phyloP scores from a whole-genome alignment of 53 echinoderm and acorn worm species.

The Antedon mediterranea region DNA sequence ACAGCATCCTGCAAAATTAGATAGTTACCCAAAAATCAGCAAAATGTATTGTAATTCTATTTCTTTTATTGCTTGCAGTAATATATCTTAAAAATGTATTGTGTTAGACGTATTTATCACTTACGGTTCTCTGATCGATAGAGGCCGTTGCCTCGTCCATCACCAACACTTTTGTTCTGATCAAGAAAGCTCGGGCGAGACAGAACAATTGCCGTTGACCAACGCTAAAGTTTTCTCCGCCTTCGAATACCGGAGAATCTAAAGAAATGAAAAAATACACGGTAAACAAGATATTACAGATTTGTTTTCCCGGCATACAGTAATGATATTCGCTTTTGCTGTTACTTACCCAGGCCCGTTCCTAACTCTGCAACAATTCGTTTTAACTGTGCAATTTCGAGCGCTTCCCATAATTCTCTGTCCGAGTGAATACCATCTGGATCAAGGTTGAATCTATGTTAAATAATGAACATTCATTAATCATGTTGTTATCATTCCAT shows the following conservation, averaged over 20 bases:
- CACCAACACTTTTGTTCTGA: constrained; percentile 27
- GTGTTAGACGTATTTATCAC: background rate
- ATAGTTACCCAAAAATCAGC: too few relatives aligned
- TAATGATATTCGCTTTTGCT: background rate
- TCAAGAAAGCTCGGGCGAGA: constrained; percentile 38
- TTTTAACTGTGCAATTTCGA: constrained; percentile 33
- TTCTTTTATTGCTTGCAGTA: too few relatives aligned
- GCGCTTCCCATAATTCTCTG: constrained; percentile 24
- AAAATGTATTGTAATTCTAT: too few relatives aligned
- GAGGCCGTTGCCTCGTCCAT: constrained; percentile 44
- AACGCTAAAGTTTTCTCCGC: constrained; percentile 39
- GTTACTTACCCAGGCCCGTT: constrained; percentile 20
- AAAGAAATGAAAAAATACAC: background rate
- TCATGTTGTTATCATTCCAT: too few relatives aligned
- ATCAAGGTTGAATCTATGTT: constrained; percentile 23
- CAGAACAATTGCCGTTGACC: constrained; percentile 47
- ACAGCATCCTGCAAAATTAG: constrained; percentile 25
- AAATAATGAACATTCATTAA: background rate
- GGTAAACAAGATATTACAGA: too few relatives aligned
- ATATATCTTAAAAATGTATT: background rate
- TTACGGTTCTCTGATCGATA: constrained; percentile 24
- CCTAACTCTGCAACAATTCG: constrained; percentile 20
- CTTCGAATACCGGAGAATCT: constrained; percentile 38
- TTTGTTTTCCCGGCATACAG: background rate
- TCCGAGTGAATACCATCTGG: constrained; percentile 19